These are phyloP conservation scores for Pygoscelis antarcticus DNA, from an alignment of 2,113 vertebrate genomes.

Conservation along the genomic window DNA sequence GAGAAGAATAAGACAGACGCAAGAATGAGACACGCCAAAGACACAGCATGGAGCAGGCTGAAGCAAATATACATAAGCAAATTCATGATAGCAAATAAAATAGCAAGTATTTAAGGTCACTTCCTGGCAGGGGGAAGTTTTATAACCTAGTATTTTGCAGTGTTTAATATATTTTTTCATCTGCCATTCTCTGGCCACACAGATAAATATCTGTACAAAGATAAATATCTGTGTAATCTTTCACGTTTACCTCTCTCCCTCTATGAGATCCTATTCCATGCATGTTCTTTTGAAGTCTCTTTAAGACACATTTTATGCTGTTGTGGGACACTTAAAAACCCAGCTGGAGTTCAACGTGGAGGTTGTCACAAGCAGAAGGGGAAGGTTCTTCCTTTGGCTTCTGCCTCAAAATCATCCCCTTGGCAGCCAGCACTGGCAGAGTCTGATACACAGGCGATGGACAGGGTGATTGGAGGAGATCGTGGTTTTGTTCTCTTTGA, in stretches of 20 bases:
- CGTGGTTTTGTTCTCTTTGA: neutral
- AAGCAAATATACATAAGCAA: neutral
- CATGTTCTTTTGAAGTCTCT: neutral
- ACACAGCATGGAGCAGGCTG: neutral
- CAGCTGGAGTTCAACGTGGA: rapidly evolving
- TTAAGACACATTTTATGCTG: neutral
- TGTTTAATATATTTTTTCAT: neutral
- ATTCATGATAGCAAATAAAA: neutral
- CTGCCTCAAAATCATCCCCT: neutral
- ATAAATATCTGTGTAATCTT: neutral
- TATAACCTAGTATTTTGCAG: neutral
- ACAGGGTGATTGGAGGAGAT: neutral
- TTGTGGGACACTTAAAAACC: neutral
- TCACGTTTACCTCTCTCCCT: neutral
- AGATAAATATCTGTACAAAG: neutral
- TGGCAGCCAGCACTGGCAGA: neutral
- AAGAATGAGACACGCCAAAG: neutral
- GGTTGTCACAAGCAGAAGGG: neutral
- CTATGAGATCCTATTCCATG: neutral
- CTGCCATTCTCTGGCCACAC: neutral
- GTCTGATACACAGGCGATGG: rapidly evolving
- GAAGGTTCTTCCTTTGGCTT: neutral
- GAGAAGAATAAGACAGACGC: neutral
- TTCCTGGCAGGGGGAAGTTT: neutral
- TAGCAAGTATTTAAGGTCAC: neutral